Evolutionary conservation across 2,797 vertebrate genomes (phyloP).

Genomic region (Oryzias sinensis): DNA sequence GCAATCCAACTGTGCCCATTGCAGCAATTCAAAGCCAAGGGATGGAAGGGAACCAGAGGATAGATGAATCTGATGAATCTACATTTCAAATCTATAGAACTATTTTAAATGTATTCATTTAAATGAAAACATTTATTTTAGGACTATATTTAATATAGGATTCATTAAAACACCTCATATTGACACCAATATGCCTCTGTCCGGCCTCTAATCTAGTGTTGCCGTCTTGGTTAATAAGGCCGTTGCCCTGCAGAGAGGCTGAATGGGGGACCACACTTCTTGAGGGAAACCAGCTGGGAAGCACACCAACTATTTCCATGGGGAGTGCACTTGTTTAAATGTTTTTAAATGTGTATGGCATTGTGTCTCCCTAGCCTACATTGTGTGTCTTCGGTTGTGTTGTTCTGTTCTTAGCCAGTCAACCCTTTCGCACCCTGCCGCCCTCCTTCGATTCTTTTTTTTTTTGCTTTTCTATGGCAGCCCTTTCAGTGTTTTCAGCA

Average conservation of each 20-base stretch:
- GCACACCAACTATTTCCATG: slow-evolving; percentile 44
- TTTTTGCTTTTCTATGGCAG: slow-evolving; percentile 52
- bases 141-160: no score
- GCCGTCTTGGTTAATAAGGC: slow-evolving; percentile 4
- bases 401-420: slow-evolving; percentile 67
- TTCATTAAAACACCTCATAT: background rate
- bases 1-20: slow-evolving; percentile 71
- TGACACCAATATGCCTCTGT: slow-evolving; percentile 1
- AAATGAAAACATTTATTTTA: background rate
- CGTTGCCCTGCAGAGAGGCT: slow-evolving; percentile 11
- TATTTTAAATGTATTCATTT: background rate
- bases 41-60: slow-evolving; percentile 53
- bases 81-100: slow-evolving; percentile 18
- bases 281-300: slow-evolving; percentile 58
- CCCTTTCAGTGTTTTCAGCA: slow-evolving; percentile 52
- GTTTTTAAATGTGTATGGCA: slow-evolving; percentile 38
- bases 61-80: slow-evolving; percentile 64
- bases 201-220: slow-evolving; percentile 4
- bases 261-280: slow-evolving; percentile 41
- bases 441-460: slow-evolving; percentile 21
- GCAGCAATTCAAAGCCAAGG: slow-evolving; percentile 50
- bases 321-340: slow-evolving; percentile 56
- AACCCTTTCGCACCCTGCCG: slow-evolving; percentile 65
- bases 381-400: slow-evolving; percentile 31
- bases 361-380: slow-evolving; percentile 44